phyloP scores from a whole-genome alignment of 2,113 vertebrate species.

The Hystrix cristata region DNA sequence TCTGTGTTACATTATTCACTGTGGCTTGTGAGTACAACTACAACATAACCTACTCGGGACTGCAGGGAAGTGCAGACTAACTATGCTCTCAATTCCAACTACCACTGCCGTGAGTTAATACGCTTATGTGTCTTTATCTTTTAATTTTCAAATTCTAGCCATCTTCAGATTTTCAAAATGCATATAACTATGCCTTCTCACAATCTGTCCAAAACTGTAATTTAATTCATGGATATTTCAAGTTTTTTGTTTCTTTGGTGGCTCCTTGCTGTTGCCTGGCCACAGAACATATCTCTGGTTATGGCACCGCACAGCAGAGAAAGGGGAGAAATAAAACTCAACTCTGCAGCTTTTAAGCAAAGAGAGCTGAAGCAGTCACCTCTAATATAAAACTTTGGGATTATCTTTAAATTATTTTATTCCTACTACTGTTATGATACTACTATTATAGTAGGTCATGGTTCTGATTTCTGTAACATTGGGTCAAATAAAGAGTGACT shows the following conservation, averaged over 20 bases:
- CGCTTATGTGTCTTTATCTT: neutral
- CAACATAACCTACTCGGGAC: neutral
- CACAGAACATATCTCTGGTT: neutral
- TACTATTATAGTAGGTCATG: neutral
- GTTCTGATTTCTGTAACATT: neutral
- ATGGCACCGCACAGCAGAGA: neutral
- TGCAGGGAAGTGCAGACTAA: neutral
- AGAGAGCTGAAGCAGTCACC: neutral
- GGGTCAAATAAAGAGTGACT: neutral
- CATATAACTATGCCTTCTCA: neutral
- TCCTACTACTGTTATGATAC: neutral
- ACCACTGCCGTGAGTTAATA: neutral
- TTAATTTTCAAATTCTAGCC: neutral
- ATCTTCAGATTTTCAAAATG: constrained; percentile 23
- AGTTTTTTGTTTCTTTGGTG: neutral
- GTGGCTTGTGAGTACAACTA: neutral
- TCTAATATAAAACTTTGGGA: neutral
- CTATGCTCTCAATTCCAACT: neutral
- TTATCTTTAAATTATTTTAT: neutral
- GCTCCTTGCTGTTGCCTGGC: neutral
- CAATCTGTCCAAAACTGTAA: neutral
- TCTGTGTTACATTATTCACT: neutral
- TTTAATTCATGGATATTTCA: neutral
- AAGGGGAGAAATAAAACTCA: neutral
- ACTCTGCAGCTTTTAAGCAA: neutral